Evolutionary conservation across 2,113 vertebrate species (phyloP).

Genomic region (Sphaerodactylus townsendi): DNA sequence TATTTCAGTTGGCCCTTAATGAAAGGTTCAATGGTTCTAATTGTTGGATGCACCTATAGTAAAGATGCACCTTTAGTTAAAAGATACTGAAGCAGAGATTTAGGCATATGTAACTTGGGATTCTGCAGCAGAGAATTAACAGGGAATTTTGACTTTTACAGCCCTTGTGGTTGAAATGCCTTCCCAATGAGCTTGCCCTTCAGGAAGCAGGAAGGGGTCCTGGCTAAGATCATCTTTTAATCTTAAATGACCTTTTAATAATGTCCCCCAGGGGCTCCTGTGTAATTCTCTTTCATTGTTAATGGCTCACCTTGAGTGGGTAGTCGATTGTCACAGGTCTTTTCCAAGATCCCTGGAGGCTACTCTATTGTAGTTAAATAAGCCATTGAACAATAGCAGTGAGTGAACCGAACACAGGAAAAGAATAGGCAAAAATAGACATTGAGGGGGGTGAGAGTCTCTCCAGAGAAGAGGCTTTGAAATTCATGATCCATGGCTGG

Average conservation of each 20-base stretch:
- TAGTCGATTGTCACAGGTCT: background rate
- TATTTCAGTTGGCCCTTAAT: too few relatives aligned
- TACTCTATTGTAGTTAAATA: background rate
- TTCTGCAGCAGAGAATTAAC: background rate
- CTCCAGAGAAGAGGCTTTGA: too few relatives aligned
- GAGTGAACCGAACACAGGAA: background rate
- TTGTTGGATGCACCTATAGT: too few relatives aligned
- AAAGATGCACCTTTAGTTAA: background rate
- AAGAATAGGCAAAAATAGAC: background rate
- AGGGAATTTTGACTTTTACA: background rate
- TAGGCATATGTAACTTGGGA: too few relatives aligned
- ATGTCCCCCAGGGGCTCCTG: background rate
- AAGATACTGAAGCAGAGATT: too few relatives aligned
- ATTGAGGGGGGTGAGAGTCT: too few relatives aligned
- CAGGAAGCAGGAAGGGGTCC: slow-evolving; percentile 2
- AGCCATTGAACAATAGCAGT: slow-evolving; percentile 4
- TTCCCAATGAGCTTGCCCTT: slow-evolving; percentile 13
- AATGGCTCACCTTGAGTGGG: background rate
- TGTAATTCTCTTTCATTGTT: slow-evolving; percentile 11
- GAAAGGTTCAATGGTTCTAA: too few relatives aligned
- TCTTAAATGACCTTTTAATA: slow-evolving; percentile 14
- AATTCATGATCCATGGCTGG: too few relatives aligned
- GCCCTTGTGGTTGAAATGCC: background rate
- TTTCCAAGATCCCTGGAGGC: background rate
- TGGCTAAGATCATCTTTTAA: background rate